Conservation (phyloP, 2,888 invertebrate species). For the Micoletzkya japonica region DNA sequence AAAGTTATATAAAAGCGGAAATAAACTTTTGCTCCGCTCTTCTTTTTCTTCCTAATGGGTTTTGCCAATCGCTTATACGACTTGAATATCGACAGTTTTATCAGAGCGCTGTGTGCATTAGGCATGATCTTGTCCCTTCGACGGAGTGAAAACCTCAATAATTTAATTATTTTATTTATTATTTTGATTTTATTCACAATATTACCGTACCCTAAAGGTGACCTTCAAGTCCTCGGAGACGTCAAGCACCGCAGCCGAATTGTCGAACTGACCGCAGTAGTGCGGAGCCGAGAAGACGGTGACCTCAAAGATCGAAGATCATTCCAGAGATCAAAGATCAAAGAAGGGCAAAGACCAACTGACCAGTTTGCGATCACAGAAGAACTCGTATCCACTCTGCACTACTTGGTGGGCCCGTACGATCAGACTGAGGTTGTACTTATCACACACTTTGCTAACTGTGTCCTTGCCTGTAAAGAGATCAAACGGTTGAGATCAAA, state of each 20-base stretch:
- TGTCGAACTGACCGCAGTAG: constrained; percentile 42
- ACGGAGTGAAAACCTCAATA: no score
- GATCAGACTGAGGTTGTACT: constrained; percentile 51
- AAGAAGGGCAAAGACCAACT: not conserved
- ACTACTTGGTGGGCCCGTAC: constrained; percentile 69
- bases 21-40: no score
- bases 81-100: no score
- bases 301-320: constrained; percentile 30
- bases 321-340: not conserved
- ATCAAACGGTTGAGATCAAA: not conserved
- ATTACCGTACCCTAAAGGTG: no score
- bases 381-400: constrained; percentile 49
- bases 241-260: constrained; percentile 37
- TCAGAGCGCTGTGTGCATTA: no score
- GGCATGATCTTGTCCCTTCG: no score
- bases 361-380: constrained; percentile 33
- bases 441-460: constrained; percentile 47
- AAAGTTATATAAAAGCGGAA: no score
- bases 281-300: constrained; percentile 50
- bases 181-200: no score
- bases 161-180: no score
- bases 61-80: no score
- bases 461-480: constrained; percentile 63
- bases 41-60: no score
- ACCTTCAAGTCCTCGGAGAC: no score